These are phyloP conservation scores for Branchinecta lynchi DNA, from an alignment of 1,140 invertebrate species.

Conservation along the genomic window DNA sequence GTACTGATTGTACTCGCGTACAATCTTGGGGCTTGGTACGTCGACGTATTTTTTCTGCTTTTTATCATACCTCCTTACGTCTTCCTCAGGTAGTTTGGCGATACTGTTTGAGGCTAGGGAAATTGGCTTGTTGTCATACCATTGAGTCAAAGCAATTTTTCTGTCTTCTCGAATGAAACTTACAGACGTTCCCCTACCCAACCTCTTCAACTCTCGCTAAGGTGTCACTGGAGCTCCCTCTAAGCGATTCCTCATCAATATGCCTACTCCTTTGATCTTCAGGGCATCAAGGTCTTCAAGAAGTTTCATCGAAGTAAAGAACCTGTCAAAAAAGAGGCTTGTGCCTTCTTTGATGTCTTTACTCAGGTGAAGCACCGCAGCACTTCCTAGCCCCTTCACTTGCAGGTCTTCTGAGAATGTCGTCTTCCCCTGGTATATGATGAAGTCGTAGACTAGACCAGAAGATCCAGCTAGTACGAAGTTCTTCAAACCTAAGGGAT, in stretches of 20 bases:
- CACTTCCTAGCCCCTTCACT: background rate
- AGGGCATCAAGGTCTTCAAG: background rate
- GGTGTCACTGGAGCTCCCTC: background rate
- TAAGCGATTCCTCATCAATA: background rate
- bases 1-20: slow-evolving; percentile 5
- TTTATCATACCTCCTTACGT: slow-evolving; percentile 9
- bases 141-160: background rate
- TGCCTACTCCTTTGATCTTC: background rate
- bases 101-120: slow-evolving; percentile 1
- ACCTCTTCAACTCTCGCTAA: background rate
- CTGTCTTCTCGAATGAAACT: background rate
- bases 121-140: background rate
- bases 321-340: background rate
- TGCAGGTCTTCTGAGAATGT: background rate
- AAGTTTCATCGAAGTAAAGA: background rate
- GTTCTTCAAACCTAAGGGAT: slow-evolving; percentile 20
- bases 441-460: slow-evolving; percentile 16
- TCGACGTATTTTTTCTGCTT: slow-evolving; percentile 10
- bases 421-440: background rate
- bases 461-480: slow-evolving; percentile 17
- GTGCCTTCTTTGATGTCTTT: background rate
- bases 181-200: background rate
- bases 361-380: background rate
- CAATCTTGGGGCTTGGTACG: background rate
- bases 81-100: slow-evolving; percentile 4